These are phyloP conservation scores for Sylvilagus bachmani DNA, from an alignment of 2,113 vertebrate species.

Conservation along the genomic window DNA sequence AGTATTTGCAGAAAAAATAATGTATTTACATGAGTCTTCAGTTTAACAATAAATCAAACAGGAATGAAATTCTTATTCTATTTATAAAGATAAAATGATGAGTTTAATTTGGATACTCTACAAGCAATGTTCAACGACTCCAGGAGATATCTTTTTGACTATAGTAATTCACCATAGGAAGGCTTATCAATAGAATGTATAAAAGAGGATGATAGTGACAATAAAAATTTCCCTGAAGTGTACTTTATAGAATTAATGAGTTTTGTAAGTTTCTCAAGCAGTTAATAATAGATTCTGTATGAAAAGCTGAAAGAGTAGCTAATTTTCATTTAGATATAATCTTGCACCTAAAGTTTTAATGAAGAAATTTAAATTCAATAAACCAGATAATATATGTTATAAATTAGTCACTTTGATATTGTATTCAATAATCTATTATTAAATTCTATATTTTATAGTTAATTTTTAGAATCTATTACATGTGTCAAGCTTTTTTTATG, in stretches of 20 bases:
- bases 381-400: background rate
- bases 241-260: background rate
- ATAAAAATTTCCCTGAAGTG: background rate
- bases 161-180: background rate
- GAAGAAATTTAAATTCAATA: constrained; percentile 47
- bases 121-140: background rate
- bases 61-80: background rate
- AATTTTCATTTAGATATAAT: background rate
- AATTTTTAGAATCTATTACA: background rate
- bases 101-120: background rate
- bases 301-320: constrained; percentile 8
- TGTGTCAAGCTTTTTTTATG: background rate
- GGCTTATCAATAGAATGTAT: background rate
- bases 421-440: background rate
- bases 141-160: background rate
- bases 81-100: background rate
- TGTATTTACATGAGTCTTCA: background rate
- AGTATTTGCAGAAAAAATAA: background rate
- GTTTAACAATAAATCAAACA: background rate
- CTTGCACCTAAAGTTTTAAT: constrained; percentile 50
- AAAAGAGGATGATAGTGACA: background rate
- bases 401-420: background rate
- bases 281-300: constrained; percentile 8
- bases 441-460: background rate
- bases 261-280: constrained; percentile 9